These are phyloP conservation scores for Ochotona princeps DNA, from an alignment of 2,113 vertebrate species.

Conservation along the genomic window DNA sequence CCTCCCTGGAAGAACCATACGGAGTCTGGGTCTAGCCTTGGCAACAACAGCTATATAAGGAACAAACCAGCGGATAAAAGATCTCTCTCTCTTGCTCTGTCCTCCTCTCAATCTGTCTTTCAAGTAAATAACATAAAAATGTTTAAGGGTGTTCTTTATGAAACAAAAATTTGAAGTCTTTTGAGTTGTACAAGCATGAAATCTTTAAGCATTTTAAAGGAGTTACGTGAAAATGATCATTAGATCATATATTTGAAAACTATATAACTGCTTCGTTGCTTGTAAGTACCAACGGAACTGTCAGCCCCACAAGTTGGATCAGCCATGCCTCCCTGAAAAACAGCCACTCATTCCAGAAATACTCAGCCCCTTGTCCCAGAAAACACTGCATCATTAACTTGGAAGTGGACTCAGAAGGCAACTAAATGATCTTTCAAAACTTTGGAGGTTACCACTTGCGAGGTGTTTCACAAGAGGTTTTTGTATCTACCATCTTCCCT, in stretches of 20 bases:
- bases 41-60: no score
- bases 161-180: not conserved
- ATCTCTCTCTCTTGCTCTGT: no score
- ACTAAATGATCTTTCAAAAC: not conserved
- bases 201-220: not conserved
- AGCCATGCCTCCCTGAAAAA: not conserved
- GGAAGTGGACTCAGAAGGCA: not conserved
- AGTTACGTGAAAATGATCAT: not conserved
- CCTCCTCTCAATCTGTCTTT: no score
- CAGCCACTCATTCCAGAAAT: not conserved
- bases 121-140: no score
- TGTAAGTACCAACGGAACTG: no score
- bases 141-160: not conserved
- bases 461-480: conserved; percentile 6
- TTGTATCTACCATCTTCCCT: not conserved
- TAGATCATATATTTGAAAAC: not conserved
- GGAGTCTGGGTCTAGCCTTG: no score
- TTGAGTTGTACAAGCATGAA: conserved; percentile 27
- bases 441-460: not conserved
- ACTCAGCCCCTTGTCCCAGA: not conserved
- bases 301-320: not conserved
- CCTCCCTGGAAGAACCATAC: no score
- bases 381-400: conserved; percentile 18
- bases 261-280: no score
- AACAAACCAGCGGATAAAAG: no score